Conservation (phyloP, 2,888 invertebrate genomes). For the Ophioninae sp. region DNA sequence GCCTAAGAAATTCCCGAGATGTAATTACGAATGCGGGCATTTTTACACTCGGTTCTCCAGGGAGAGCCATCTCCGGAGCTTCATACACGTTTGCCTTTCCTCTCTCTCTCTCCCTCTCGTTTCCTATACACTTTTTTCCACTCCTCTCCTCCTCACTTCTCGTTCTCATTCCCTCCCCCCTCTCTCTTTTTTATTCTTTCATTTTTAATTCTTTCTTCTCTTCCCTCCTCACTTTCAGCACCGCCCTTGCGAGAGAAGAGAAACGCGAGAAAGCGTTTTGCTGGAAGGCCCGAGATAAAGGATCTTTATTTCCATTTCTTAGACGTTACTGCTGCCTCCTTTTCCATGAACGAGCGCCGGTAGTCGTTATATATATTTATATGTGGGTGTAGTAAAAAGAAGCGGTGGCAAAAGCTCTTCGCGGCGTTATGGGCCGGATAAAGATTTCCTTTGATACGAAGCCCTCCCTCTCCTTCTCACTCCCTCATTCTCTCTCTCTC, state of each 20-base stretch:
- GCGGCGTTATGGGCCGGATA: conserved; percentile 60
- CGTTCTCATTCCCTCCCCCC: conserved; percentile 11
- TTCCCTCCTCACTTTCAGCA: conserved; percentile 52
- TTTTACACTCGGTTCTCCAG: conserved; percentile 31
- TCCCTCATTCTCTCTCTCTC: conserved; percentile 12
- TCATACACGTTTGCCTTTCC: conserved; percentile 34
- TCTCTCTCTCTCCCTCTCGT: conserved; percentile 17
- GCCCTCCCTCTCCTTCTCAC: conserved; percentile 28
- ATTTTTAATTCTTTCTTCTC: conserved; percentile 48
- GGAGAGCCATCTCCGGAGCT: conserved; percentile 16
- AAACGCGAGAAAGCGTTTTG: conserved; percentile 63
- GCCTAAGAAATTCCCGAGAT: conserved; percentile 44
- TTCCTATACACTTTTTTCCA: conserved; percentile 28
- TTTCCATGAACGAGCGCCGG: conserved; percentile 60
- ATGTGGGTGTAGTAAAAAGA: conserved; percentile 9
- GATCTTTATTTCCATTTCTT: conserved; percentile 70
- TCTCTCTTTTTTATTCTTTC: conserved; percentile 10
- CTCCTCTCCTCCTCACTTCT: conserved; percentile 1
- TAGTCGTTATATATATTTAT: conserved; percentile 36
- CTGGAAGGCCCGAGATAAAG: conserved; percentile 67
- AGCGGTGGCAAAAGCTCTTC: conserved; percentile 54
- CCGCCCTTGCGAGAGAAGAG: conserved; percentile 57
- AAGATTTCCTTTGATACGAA: conserved; percentile 69
- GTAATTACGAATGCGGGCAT: conserved; percentile 53
- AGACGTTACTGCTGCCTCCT: conserved; percentile 65